phyloP scores from a whole-genome alignment of 1,140 invertebrate genomes.

The Akabosia matsudoensis region DNA sequence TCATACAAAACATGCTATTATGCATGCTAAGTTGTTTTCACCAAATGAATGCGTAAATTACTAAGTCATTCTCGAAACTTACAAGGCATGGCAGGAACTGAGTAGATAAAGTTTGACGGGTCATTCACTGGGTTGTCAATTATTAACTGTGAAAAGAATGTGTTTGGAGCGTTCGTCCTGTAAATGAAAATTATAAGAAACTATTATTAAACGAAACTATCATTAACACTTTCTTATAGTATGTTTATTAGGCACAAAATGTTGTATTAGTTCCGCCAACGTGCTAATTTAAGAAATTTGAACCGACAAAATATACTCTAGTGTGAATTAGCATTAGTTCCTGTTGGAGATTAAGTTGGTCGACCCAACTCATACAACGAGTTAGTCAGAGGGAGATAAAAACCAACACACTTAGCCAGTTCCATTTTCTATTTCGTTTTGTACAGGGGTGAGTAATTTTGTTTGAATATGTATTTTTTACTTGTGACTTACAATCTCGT shows the following conservation, averaged over 20 bases:
- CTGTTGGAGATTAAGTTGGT: too few relatives aligned
- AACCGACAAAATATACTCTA: too few relatives aligned
- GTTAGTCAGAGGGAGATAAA: too few relatives aligned
- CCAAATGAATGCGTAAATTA: too few relatives aligned
- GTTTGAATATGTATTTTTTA: not conserved
- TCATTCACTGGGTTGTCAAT: constrained; percentile 43
- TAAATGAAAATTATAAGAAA: not conserved
- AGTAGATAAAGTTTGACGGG: constrained; percentile 43
- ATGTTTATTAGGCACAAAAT: not conserved
- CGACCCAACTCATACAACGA: too few relatives aligned
- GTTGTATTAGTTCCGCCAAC: not conserved
- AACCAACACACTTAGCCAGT: not conserved
- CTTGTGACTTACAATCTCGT: constrained; percentile 43
- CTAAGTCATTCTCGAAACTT: too few relatives aligned
- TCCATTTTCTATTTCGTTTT: not conserved
- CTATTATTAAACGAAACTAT: not conserved
- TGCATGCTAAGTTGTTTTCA: too few relatives aligned
- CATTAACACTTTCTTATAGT: not conserved
- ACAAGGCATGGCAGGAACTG: constrained; percentile 47
- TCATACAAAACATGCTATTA: too few relatives aligned
- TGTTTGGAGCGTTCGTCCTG: constrained; percentile 47
- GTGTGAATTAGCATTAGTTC: too few relatives aligned
- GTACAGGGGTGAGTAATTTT: constrained; percentile 15
- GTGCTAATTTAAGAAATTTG: not conserved
- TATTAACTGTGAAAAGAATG: constrained; percentile 43